Evolutionary conservation across 2,888 invertebrate genomes (phyloP), one percentile per base, ranked within the genome.

Genomic region (Pyrocoelia pectoralis): DNA sequence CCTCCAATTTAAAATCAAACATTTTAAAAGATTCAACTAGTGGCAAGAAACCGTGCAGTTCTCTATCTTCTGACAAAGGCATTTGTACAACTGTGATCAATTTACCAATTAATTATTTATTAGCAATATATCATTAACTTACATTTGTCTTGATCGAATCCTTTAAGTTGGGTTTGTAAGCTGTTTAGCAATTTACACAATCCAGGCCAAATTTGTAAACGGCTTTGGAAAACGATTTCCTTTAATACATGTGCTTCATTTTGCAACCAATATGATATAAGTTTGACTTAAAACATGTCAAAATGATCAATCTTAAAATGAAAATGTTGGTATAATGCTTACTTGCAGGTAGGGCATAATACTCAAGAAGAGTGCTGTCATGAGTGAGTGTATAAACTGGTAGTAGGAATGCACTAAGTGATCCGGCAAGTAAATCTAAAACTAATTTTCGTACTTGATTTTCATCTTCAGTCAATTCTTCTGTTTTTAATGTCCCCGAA

Each of bases 11-110:
- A 67, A 85, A 85, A 77, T 84, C 84, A 6, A 90, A 83, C 1
- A 82, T 80, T 52, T 84, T 83, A 70, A 89, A 85, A 51, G 85
- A 85, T 50, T 82, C 83, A 72, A 87, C 87, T 40, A 94, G 81
- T 0, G 92, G 93, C 66, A 91, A 80, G 81, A 94, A 94, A 14
- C 93, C 93, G 76, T 91, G 88, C 54, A 94, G 80, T 78, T 92
- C 91, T 73, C 88, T 87, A 79, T 94, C 94, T 80, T 94, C 94
- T 0, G 89, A 89, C 55, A 94, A 82, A 2, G 93, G 92, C 46
- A 87, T 84, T 67, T 85, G 84, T 33, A 82, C 81, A 79, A 87
- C 90, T 90, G 74, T 56, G 78, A 53, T 13, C 19, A 13, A n/a
- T 24, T 17, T 24, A 6, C 24, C 3, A 29, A 48, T 56, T 48